These are phyloP conservation scores for Plebejus melissa DNA, from an alignment of 2,888 invertebrate genomes.

Conservation along the genomic window DNA sequence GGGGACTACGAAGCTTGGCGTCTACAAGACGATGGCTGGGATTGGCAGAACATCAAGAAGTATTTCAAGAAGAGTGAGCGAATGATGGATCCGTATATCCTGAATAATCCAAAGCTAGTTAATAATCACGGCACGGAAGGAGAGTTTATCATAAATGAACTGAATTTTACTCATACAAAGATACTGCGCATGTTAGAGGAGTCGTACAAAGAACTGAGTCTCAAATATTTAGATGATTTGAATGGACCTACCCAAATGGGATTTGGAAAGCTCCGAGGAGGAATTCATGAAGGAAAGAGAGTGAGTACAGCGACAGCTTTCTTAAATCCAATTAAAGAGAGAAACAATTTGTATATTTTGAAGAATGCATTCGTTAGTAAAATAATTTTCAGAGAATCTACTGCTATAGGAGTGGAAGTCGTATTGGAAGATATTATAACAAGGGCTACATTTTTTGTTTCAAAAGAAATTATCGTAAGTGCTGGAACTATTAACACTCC, in stretches of 20 bases:
- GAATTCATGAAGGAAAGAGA: conserved; percentile 69
- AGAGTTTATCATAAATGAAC: conserved; percentile 69
- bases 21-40: conserved; percentile 60
- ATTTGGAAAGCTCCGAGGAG: conserved; percentile 74
- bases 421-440: conserved; percentile 46
- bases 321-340: conserved; percentile 51
- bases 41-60: conserved; percentile 58
- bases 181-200: conserved; percentile 54
- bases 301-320: conserved; percentile 78
- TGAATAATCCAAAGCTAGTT: conserved; percentile 54
- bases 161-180: conserved; percentile 61
- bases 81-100: conserved; percentile 59
- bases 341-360: conserved; percentile 57
- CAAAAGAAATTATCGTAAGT: conserved; percentile 61
- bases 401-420: conserved; percentile 53
- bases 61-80: conserved; percentile 69
- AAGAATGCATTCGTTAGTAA: conserved; percentile 54
- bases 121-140: conserved; percentile 71
- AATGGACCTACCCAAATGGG: conserved; percentile 73
- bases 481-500: conserved; percentile 65
- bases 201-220: conserved; percentile 72
- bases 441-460: conserved; percentile 47
- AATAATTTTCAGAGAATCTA: conserved; percentile 41
- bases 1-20: conserved; percentile 65
- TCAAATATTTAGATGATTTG: conserved; percentile 61